phyloP scores from a whole-genome alignment of 2,797 vertebrate species.

The Geotrypetes seraphini region DNA sequence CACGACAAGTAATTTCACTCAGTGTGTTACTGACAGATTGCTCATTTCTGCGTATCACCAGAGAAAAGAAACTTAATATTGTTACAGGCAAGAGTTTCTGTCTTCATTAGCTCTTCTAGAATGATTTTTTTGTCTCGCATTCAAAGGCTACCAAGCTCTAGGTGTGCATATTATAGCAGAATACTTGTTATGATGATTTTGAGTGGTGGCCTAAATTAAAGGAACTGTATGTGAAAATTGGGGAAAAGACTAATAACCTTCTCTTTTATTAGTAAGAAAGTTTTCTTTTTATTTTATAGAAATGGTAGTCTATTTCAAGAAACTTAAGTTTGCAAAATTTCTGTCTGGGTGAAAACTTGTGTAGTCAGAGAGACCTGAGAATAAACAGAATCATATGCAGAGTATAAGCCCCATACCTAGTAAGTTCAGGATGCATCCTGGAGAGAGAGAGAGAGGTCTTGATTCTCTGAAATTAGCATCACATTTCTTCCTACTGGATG shows the following conservation, averaged over 20 bases:
- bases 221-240: slow-evolving; percentile 31
- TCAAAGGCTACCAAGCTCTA: slow-evolving; percentile 50
- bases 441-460: too few relatives aligned
- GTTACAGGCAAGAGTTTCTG: slow-evolving; percentile 77
- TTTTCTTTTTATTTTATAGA: too few relatives aligned
- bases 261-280: slow-evolving; percentile 23
- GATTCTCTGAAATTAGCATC: too few relatives aligned
- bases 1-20: slow-evolving; percentile 90
- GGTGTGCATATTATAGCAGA: slow-evolving; percentile 48
- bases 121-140: slow-evolving; percentile 59
- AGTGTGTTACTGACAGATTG: slow-evolving; percentile 93
- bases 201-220: slow-evolving; percentile 38
- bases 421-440: too few relatives aligned
- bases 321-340: too few relatives aligned
- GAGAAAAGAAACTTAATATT: slow-evolving; percentile 85
- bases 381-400: too few relatives aligned
- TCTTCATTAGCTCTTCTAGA: slow-evolving; percentile 93
- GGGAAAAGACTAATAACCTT: slow-evolving; percentile 25
- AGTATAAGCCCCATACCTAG: too few relatives aligned
- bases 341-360: too few relatives aligned
- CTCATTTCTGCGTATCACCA: slow-evolving; percentile 81
- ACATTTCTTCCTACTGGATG: too few relatives aligned
- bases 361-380: too few relatives aligned
- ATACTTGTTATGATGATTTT: slow-evolving; percentile 40
- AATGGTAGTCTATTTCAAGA: too few relatives aligned